Evolutionary conservation across 2,888 invertebrate species (phyloP), one percentile per base, ranked within the genome.

Genomic region (Drosophila macrospina): DNA sequence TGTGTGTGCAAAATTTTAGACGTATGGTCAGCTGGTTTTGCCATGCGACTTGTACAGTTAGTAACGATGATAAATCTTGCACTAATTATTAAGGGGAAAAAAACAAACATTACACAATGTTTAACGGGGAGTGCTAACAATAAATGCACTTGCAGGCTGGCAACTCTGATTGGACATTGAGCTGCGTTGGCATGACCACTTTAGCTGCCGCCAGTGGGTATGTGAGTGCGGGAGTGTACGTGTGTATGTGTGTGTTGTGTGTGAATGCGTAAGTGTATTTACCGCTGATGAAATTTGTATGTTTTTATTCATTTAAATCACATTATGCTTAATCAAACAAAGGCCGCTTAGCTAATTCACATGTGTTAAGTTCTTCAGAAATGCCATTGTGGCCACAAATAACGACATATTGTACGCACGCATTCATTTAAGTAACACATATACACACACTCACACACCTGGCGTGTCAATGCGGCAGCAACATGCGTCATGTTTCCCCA

Each of bases 401-500:
- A 39, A 39, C 55, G 44, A 32, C 74, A 68, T 52, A 74, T 55
- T 52, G 54, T 45, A 54, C 60, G 32, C 71, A 59, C 39, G 52
- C 34, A 45, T 24, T 48, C 51, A 34, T 28, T 16, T n/a, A 51
- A 20, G 54, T 41, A 24, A 44, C 47, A n/a, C 26, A 45, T 63
- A 54, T 34, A 44, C 63, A 30, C 54, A 63, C 42, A 66, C 57
- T 57, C 50, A 24, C 26, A 64, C 68, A 64, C 62, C 62, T 64
- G 73, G 48, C 52, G 65, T 71, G 59, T 56, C 51, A 65, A 60
- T 65, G 64, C 71, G 52, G 66, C 62, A 61, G 54, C 57, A 65
- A 70, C 67, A 82, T 84, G 84, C 88, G 84, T 84, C 84, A 84
- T 77, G 66, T 74, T 81, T 74, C 55, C 60, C 50, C 59, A 30